These are phyloP conservation scores for Pteronotus mesoamericanus DNA, from an alignment of 2,797 vertebrate species.

Conservation along the genomic window DNA sequence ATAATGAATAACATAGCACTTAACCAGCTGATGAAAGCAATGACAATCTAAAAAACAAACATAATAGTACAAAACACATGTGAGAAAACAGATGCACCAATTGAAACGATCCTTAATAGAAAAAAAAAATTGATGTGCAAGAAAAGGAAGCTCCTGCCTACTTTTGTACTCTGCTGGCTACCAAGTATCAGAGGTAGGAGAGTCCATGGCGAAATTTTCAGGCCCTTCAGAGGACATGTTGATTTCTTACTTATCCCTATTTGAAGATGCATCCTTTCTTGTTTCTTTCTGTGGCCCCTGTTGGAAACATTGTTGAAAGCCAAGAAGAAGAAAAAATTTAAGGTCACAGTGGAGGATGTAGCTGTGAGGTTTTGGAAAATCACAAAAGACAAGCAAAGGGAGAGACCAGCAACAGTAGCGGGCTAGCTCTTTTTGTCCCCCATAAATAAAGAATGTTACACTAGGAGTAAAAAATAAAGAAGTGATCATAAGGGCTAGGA, in stretches of 20 bases:
- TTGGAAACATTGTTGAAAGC: neutral
- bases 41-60: neutral
- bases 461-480: neutral
- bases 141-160: neutral
- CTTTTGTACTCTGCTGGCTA: neutral
- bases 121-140: neutral
- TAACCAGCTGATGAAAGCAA: neutral
- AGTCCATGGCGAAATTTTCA: neutral
- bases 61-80: neutral
- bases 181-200: neutral
- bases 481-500: neutral
- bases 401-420: neutral
- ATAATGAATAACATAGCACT: neutral
- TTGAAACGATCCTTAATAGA: neutral
- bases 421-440: neutral
- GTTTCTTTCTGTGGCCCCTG: neutral
- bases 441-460: neutral
- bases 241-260: conserved; percentile 40
- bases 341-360: neutral
- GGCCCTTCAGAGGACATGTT: neutral
- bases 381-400: neutral
- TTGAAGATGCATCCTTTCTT: conserved; percentile 53
- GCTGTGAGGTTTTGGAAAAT: neutral
- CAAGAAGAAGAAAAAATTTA: neutral
- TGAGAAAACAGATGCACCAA: neutral